A percentile compares a stretch with the other conserved stretches of the same genome.
phyloP scores from a whole-genome alignment of 2,797 vertebrate genomes.

The Otolemur crassicaudatus region DNA sequence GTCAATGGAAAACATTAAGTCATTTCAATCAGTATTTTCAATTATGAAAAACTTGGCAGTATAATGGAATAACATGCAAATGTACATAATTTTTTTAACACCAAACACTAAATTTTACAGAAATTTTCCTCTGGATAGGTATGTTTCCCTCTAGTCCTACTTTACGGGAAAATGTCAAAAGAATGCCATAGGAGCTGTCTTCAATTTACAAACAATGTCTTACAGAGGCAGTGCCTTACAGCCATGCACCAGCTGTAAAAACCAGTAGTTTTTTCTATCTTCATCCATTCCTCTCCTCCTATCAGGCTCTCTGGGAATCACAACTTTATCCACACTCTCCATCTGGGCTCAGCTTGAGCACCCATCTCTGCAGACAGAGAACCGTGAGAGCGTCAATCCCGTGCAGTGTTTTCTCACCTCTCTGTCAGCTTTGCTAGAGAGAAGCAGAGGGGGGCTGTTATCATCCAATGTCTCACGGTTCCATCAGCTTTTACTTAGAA shows the following conservation, averaged over 20 bases:
- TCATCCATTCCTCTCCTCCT: not conserved
- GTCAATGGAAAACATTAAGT: not conserved
- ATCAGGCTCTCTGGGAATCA: not conserved
- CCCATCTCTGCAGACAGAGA: not conserved
- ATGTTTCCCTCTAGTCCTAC: not conserved
- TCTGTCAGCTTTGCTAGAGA: not conserved
- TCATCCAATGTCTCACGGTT: not conserved
- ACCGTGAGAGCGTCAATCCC: not conserved
- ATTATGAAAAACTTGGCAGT: not conserved
- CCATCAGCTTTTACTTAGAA: not conserved
- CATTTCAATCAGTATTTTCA: not conserved
- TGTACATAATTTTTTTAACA: not conserved
- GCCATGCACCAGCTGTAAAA: not conserved
- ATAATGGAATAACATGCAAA: not conserved
- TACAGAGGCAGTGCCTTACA: not conserved
- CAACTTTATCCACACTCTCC: not conserved
- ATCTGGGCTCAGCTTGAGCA: not conserved
- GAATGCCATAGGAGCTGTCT: not conserved
- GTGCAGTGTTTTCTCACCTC: not conserved
- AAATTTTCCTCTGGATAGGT: not conserved
- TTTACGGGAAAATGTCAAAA: not conserved
- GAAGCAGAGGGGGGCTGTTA: not conserved
- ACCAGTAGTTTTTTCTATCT: not conserved
- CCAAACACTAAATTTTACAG: not conserved
- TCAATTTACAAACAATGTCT: not conserved